These are phyloP conservation scores for Macroramphosus scolopax DNA, from an alignment of 2,797 vertebrate species.

Conservation along the genomic window DNA sequence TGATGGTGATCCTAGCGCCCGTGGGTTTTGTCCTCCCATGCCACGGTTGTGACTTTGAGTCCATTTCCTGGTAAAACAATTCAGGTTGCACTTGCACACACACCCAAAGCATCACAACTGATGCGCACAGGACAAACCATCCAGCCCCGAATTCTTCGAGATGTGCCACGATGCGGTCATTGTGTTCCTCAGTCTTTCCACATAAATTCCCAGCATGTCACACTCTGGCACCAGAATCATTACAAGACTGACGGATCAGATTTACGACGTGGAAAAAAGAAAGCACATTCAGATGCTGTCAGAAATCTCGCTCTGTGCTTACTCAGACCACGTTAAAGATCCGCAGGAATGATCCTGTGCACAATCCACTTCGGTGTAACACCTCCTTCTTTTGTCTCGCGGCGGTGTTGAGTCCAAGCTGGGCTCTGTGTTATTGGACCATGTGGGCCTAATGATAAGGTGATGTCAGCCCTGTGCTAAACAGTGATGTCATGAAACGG, in stretches of 20 bases:
- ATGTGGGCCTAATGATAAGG: conserved; percentile 42
- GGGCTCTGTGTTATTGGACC: conserved; percentile 30
- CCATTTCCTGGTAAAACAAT: no score
- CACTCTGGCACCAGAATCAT: conserved; percentile 51
- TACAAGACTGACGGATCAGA: conserved; percentile 55
- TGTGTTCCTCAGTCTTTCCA: conserved; percentile 43
- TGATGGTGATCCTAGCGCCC: no score
- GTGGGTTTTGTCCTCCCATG: no score
- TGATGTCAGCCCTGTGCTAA: conserved; percentile 54
- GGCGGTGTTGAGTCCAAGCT: conserved; percentile 31
- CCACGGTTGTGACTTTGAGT: no score
- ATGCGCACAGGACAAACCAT: conserved; percentile 7
- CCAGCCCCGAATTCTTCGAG: conserved; percentile 13
- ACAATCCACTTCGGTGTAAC: conserved; percentile 43
- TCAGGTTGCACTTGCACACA: not conserved
- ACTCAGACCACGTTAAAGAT: conserved; percentile 44
- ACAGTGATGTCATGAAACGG: conserved; percentile 37
- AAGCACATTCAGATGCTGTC: conserved; percentile 49
- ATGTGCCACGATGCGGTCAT: conserved; percentile 15
- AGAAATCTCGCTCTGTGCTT: conserved; percentile 46
- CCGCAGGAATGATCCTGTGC: conserved; percentile 42
- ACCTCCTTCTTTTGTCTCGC: conserved; percentile 63
- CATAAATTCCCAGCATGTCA: conserved; percentile 56
- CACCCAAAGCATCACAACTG: conserved; percentile 22
- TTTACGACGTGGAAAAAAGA: conserved; percentile 69